phyloP scores from a whole-genome alignment of 2,888 invertebrate species.

The Drosophila maculinotata region DNA sequence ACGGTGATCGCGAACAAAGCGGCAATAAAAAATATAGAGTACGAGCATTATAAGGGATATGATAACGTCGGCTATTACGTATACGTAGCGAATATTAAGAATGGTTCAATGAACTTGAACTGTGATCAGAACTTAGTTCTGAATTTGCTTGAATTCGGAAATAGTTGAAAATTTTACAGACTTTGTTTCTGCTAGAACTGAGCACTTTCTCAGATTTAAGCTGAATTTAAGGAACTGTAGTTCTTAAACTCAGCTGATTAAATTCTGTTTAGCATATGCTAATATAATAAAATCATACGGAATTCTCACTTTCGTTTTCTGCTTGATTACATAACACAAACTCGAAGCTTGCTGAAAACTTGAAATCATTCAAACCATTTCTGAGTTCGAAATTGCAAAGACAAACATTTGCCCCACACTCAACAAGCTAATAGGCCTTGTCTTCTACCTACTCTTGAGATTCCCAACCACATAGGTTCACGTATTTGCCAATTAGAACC shows the following conservation, averaged over 20 bases:
- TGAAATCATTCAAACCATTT: not conserved
- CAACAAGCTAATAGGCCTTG: conserved; percentile 5
- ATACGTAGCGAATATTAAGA: conserved; percentile 67
- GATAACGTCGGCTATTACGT: conserved; percentile 50
- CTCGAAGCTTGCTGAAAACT: not conserved
- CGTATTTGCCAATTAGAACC: conserved; percentile 65
- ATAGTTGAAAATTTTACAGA: not conserved
- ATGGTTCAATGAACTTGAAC: conserved; percentile 63
- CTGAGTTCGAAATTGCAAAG: conserved; percentile 20
- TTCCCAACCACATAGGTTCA: conserved; percentile 10
- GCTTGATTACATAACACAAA: conserved; percentile 46
- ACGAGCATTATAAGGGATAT: conserved; percentile 48
- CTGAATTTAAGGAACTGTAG: conserved; percentile 14
- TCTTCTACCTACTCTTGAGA: not conserved
- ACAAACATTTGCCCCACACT: conserved; percentile 29
- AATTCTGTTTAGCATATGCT: conserved; percentile 25
- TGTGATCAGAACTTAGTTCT: conserved; percentile 1
- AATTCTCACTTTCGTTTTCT: conserved; percentile 69
- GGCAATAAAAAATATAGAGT: conserved; percentile 67
- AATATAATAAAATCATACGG: conserved; percentile 34
- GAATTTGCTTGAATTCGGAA: not conserved
- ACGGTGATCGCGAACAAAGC: conserved; percentile 65
- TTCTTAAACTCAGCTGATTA: not conserved
- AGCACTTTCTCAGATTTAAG: not conserved
- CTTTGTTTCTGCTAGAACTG: not conserved